phyloP scores from a whole-genome alignment of 2,113 vertebrate species.

The Ciconia stormi region DNA sequence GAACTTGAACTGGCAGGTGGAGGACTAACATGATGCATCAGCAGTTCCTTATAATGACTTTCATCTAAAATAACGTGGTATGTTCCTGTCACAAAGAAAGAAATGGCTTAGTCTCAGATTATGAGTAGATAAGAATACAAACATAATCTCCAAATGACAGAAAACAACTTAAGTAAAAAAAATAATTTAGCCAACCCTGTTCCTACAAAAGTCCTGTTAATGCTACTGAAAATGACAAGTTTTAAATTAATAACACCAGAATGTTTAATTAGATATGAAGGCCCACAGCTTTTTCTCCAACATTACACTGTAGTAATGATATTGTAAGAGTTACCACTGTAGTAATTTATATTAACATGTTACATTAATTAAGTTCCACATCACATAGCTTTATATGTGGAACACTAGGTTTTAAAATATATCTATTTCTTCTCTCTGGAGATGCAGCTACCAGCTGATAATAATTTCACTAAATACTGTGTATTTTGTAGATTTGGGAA shows the following conservation, averaged over 20 bases:
- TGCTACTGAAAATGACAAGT: neutral
- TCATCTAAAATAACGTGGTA: constrained; percentile 97
- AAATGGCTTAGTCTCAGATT: neutral
- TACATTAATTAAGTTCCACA: neutral
- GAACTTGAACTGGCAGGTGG: constrained; percentile 89
- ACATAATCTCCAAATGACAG: neutral
- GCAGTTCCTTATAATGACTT: constrained; percentile 91
- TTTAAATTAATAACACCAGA: neutral
- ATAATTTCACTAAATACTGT: neutral
- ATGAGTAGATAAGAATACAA: neutral
- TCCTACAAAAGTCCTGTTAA: neutral
- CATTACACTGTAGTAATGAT: neutral
- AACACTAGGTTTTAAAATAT: neutral
- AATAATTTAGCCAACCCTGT: neutral
- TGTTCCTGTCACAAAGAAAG: constrained; percentile 68
- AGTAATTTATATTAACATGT: neutral
- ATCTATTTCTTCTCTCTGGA: neutral
- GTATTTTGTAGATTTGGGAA: neutral
- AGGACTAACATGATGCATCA: constrained; percentile 91
- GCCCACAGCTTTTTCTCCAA: neutral
- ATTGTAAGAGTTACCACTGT: neutral
- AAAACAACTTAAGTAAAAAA: neutral
- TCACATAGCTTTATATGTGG: neutral
- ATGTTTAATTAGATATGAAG: neutral
- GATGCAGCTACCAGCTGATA: neutral